Evolutionary conservation across 2,888 invertebrate genomes (phyloP), one percentile per base, ranked within the genome.

Genomic region (Cerceris ruficornis): DNA sequence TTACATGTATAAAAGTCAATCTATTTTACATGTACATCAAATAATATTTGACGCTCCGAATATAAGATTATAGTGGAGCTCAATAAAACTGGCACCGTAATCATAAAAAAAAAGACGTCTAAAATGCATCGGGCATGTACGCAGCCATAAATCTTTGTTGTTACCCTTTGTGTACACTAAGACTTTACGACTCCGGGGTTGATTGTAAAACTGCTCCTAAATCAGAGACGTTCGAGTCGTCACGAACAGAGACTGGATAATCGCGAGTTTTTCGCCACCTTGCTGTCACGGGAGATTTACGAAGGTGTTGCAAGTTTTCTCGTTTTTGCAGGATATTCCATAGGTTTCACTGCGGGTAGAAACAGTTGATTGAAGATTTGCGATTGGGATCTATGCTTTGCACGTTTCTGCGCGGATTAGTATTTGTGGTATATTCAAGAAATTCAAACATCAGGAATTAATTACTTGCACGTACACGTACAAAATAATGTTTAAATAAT

Each of bases 201-300:
- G 71, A 79, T 79, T 81, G 75, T 77, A 81, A 84, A 82, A 75
- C 76, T 57, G 55, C 13, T 54, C 66, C 61, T 79, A 74, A 85
- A 75, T 84, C 81, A 72, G 62, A 52, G 52, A 59, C 52, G 54
- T 77, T 74, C 59, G 41, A 67, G 61, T 68, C 58, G 70, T 82
- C 59, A 60, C 77, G 77, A 81, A 84, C 74, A 67, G 64, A 81
- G 78, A 79, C 75, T 57, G 55, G 70, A 82, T 80, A 81, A 87
- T 86, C 69, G 60, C 49, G 61, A 60, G 13, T 62, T 15, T 8
- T 14, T 43, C 59, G 42, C 4, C 28, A 11, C 14, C 43, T 68
- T 69, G 13, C 9, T 1, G 42, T 49, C 15, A 15, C 1, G n/a
- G 39, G 7, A 52, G 62, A 39, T 50, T 52, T 17, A 52, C 42